phyloP scores from a whole-genome alignment of 2,888 invertebrate species.

The Morpho deidamia region DNA sequence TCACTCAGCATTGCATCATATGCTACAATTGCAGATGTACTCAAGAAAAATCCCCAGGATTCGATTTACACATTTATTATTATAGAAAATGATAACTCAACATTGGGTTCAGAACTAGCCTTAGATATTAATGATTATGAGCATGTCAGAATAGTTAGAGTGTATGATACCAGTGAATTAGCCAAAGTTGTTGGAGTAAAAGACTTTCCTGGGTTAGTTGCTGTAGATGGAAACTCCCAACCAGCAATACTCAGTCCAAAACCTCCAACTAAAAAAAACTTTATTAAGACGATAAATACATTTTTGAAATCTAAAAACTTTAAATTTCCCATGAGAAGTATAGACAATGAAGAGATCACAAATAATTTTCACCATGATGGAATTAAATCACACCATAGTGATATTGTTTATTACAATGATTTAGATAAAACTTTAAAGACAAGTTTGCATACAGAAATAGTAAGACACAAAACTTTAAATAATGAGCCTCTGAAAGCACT shows the following conservation, averaged over 20 bases:
- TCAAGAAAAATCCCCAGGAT: constrained; percentile 68
- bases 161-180: constrained; percentile 76
- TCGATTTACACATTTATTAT: constrained; percentile 81
- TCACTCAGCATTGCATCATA: constrained; percentile 79
- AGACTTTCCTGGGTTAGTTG: constrained; percentile 76
- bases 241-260: constrained; percentile 54
- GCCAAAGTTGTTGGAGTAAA: constrained; percentile 60
- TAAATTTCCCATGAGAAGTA: constrained; percentile 48
- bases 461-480: constrained; percentile 81
- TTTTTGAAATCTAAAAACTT: constrained; percentile 70
- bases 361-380: constrained; percentile 37
- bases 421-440: constrained; percentile 92
- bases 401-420: constrained; percentile 90
- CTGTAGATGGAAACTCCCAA: constrained; percentile 56
- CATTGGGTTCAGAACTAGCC: constrained; percentile 81
- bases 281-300: constrained; percentile 70
- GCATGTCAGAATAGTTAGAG: constrained; percentile 77
- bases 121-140: constrained; percentile 81
- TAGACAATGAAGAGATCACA: constrained; percentile 32
- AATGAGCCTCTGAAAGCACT: constrained; percentile 86
- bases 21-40: constrained; percentile 64
- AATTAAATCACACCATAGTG: constrained; percentile 37
- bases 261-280: constrained; percentile 56
- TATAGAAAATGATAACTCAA: constrained; percentile 81
- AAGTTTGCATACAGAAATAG: constrained; percentile 90